Conservation (phyloP, 2,113 vertebrate genomes). For the Loxodonta africana region DNA sequence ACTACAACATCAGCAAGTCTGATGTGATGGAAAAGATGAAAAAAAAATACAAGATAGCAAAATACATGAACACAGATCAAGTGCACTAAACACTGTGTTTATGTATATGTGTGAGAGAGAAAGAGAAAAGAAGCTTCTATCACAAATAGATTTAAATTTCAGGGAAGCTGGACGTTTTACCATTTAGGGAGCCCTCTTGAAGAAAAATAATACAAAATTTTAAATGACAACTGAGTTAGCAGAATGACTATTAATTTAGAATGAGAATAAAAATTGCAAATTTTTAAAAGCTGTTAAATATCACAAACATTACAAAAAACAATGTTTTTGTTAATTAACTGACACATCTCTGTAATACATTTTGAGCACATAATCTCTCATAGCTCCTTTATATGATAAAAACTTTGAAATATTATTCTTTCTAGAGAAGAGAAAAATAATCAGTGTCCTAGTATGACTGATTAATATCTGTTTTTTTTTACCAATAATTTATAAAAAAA, state of each 20-base stretch:
- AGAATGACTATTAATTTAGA: slow-evolving; percentile 55
- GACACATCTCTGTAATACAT: neutral
- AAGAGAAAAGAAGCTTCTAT: neutral
- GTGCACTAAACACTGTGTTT: neutral
- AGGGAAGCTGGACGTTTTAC: neutral
- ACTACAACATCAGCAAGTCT: neutral
- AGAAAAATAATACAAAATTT: slow-evolving; percentile 26
- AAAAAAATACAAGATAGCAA: neutral
- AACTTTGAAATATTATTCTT: slow-evolving; percentile 43
- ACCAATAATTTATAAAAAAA: neutral
- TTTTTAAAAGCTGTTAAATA: slow-evolving; percentile 28
- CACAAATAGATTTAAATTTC: slow-evolving; percentile 14
- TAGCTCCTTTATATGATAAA: neutral
- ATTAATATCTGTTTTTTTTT: slow-evolving; percentile 26
- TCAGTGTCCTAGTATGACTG: neutral
- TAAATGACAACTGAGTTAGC: slow-evolving; percentile 20
- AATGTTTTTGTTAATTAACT: slow-evolving; percentile 10
- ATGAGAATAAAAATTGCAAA: slow-evolving; percentile 54
- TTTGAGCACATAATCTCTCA: neutral
- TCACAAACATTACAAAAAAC: neutral
- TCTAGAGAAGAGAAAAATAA: slow-evolving; percentile 38
- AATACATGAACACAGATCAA: neutral
- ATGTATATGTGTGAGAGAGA: neutral
- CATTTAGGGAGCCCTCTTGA: neutral
- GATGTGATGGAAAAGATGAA: neutral